A percentile compares a stretch with the other conserved stretches of the same genome.
Evolutionary conservation across 2,113 vertebrate genomes (phyloP).

Genomic region (Lycaon pictus): DNA sequence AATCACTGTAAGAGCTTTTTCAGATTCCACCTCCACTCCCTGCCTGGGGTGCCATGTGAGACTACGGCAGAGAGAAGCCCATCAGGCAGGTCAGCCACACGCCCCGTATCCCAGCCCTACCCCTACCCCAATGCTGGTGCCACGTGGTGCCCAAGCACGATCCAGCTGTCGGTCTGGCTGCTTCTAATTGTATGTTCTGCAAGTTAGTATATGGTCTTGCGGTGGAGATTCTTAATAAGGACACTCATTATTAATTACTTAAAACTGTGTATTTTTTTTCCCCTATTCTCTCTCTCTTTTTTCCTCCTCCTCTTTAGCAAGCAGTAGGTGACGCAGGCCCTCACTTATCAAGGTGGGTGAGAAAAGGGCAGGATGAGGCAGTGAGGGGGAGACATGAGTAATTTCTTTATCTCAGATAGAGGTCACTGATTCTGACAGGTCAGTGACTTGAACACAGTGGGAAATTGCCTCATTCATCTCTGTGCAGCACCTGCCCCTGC

Average conservation of each 20-base stretch:
- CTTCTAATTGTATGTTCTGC: neutral
- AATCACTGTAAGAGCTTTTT: neutral
- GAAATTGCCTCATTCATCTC: constrained; percentile 73
- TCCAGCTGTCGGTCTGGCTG: neutral
- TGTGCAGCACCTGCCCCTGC: neutral
- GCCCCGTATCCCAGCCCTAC: neutral
- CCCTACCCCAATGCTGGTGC: neutral
- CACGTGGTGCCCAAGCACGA: accelerated
- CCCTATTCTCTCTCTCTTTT: neutral
- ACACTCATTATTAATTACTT: neutral
- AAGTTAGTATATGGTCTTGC: neutral
- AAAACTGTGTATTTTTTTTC: neutral
- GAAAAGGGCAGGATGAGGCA: constrained; percentile 33
- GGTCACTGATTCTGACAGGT: constrained; percentile 29
- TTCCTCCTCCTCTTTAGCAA: neutral
- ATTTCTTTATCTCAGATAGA: constrained; percentile 61
- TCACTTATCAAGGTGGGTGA: neutral
- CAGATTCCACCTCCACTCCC: neutral
- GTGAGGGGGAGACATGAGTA: constrained; percentile 32
- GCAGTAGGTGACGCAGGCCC: neutral
- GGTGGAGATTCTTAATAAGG: neutral
- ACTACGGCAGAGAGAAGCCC: neutral
- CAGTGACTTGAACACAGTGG: constrained; percentile 29
- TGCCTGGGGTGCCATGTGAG: neutral
- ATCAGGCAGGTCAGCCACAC: neutral